Percentiles rank a stretch among this genome's conserved stretches.
Conservation (phyloP, 2,888 invertebrate species). For the Gastrophysa polygoni region DNA sequence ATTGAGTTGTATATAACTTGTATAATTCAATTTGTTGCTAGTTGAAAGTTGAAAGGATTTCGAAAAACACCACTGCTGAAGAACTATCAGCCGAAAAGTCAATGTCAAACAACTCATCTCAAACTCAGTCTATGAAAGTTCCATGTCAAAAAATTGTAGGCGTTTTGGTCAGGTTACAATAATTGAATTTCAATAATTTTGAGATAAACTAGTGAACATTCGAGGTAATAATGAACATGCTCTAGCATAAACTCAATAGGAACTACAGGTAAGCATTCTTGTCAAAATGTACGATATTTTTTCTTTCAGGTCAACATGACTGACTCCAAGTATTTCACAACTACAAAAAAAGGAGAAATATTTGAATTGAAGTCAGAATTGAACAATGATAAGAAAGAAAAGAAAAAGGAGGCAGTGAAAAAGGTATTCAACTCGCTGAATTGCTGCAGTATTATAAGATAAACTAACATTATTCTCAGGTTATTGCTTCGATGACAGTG, state of each 20-base stretch:
- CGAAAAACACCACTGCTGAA: too few species aligned
- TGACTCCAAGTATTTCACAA: slow-evolving; percentile 99
- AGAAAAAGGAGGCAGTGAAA: slow-evolving; percentile 99
- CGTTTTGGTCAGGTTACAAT: not conserved
- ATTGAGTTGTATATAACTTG: too few species aligned
- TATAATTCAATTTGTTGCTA: too few species aligned
- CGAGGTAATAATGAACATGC: not conserved
- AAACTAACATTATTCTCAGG: slow-evolving; percentile 62
- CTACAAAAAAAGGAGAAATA: slow-evolving; percentile 99
- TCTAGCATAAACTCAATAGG: not conserved
- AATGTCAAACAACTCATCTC: too few species aligned
- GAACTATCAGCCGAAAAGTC: too few species aligned
- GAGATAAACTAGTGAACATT: not conserved
- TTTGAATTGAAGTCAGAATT: slow-evolving; percentile 98
- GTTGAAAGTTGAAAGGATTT: too few species aligned
- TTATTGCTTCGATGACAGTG: slow-evolving; percentile 99
- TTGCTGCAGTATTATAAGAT: not conserved
- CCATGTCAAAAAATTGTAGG: not conserved
- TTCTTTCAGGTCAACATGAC: slow-evolving; percentile 75
- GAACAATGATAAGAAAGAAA: slow-evolving; percentile 99
- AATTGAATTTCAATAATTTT: not conserved
- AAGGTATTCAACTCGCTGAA: slow-evolving; percentile 69
- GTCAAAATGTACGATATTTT: too few species aligned
- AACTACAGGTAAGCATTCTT: not conserved
- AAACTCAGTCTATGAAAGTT: too few species aligned